These are phyloP conservation scores for Uria aalge DNA, from an alignment of 2,113 vertebrate genomes.

Conservation along the genomic window DNA sequence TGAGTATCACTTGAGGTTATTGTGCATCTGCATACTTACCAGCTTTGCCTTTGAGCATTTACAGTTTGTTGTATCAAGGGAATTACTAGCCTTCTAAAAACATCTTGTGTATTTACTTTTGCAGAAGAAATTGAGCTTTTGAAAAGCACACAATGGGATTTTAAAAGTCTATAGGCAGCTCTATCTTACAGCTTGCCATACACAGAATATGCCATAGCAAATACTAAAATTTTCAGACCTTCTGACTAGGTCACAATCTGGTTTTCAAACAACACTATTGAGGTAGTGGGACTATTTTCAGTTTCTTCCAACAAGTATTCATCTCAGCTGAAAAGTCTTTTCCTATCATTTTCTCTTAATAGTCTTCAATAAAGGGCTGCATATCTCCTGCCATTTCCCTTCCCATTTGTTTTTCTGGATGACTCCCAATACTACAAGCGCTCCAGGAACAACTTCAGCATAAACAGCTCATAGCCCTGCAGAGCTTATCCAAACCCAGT, in stretches of 20 bases:
- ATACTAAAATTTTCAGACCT: not conserved
- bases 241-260: not conserved
- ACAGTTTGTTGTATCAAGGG: not conserved
- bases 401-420: not conserved
- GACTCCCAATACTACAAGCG: not conserved
- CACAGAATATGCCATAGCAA: not conserved
- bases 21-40: not conserved
- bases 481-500: not conserved
- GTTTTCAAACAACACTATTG: not conserved
- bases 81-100: not conserved
- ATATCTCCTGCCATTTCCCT: not conserved
- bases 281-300: not conserved
- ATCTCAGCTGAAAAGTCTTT: slow-evolving; percentile 20
- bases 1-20: not conserved
- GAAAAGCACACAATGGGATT: not conserved
- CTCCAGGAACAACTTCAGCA: not conserved
- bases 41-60: not conserved
- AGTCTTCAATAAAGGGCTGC: not conserved
- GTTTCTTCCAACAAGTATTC: not conserved
- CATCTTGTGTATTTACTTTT: not conserved
- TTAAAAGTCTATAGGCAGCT: not conserved
- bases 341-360: not conserved
- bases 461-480: not conserved
- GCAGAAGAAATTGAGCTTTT: not conserved
- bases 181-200: not conserved